Conservation (phyloP, 1,140 invertebrate genomes). For the Diorhabda sublineata region DNA sequence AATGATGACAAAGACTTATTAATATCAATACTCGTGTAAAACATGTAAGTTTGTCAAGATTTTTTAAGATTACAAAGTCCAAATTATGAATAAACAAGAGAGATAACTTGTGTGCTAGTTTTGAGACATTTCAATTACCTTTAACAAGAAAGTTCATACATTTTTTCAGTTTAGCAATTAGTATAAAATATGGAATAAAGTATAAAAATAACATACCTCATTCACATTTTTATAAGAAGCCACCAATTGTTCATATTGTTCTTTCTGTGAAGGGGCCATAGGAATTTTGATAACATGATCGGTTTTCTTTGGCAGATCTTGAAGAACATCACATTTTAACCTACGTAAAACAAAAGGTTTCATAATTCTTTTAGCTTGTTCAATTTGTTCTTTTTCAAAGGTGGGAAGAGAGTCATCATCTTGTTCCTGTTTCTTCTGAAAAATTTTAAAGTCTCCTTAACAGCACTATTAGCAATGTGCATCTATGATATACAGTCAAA, state of each 20-base stretch:
- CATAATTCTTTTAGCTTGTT: conserved; percentile 92
- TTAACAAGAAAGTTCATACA: too few relatives aligned
- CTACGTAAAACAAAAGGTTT: conserved; percentile 91
- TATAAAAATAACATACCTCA: conserved; percentile 43
- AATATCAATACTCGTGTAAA: too few relatives aligned
- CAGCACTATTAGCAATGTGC: too few relatives aligned
- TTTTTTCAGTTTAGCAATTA: neutral
- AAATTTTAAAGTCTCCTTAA: neutral
- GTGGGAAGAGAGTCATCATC: conserved; percentile 58
- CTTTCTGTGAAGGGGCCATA: conserved; percentile 67
- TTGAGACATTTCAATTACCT: too few relatives aligned
- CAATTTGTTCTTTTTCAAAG: conserved; percentile 85
- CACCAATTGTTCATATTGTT: conserved; percentile 72
- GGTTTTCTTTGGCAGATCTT: conserved; percentile 74
- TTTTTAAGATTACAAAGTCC: too few relatives aligned
- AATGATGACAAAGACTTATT: too few relatives aligned
- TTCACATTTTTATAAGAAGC: conserved; percentile 63
- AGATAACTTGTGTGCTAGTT: too few relatives aligned
- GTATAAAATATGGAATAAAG: conserved; percentile 24
- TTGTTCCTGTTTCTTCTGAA: conserved; percentile 35
- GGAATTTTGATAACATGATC: conserved; percentile 61
- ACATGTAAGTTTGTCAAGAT: too few relatives aligned
- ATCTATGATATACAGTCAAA: too few relatives aligned
- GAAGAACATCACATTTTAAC: conserved; percentile 81
- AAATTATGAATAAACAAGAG: too few relatives aligned